These are phyloP conservation scores for Noctua fimbriata DNA, from an alignment of 2,888 invertebrate species.

Conservation along the genomic window DNA sequence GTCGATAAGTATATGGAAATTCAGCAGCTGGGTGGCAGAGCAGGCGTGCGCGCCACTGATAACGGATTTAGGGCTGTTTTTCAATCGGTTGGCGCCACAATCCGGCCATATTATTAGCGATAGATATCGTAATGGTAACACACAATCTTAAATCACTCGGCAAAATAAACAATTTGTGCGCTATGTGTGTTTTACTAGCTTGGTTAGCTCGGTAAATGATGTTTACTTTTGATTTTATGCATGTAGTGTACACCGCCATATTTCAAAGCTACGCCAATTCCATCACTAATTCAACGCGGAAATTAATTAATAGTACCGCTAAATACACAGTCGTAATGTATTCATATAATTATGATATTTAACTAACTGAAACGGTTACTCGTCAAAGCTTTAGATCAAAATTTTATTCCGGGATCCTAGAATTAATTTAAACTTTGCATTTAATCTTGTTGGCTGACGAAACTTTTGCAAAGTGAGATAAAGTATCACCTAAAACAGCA, in stretches of 20 bases:
- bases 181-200: conserved; percentile 47
- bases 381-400: conserved; percentile 79
- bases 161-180: conserved; percentile 64
- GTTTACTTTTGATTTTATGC: conserved; percentile 55
- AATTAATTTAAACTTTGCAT: conserved; percentile 89
- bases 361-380: conserved; percentile 61
- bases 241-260: conserved; percentile 36
- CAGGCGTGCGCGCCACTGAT: conserved; percentile 81
- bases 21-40: conserved; percentile 73
- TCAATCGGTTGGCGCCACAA: conserved; percentile 76
- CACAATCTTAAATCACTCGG: conserved; percentile 66
- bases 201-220: conserved; percentile 41
- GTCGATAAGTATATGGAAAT: conserved; percentile 83
- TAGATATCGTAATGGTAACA: conserved; percentile 68
- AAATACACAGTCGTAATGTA: conserved; percentile 4
- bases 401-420: conserved; percentile 80
- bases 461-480: conserved; percentile 86
- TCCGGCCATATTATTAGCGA: conserved; percentile 76
- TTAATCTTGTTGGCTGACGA: conserved; percentile 87
- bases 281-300: conserved; percentile 4
- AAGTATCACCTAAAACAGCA: conserved; percentile 86
- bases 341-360: conserved; percentile 18
- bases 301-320: conserved; percentile 6
- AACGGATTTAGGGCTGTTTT: conserved; percentile 83
- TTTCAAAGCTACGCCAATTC: conserved; percentile 27